phyloP scores from a whole-genome alignment of 1,140 invertebrate genomes.

The Asbolus verrucosus region DNA sequence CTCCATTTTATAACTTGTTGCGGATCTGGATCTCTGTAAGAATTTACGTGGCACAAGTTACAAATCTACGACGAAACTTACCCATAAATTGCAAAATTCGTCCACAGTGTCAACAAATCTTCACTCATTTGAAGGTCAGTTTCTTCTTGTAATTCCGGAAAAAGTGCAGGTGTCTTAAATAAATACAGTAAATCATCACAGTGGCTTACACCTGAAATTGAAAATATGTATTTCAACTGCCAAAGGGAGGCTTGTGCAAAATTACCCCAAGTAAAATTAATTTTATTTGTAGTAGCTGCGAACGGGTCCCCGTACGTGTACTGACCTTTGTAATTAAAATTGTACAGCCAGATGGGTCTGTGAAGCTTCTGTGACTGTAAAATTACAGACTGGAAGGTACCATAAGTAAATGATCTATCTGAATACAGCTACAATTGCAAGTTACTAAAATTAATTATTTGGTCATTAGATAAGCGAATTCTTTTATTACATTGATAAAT shows the following conservation, averaged over 20 bases:
- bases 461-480: too few species aligned
- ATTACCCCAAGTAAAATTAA: constrained; percentile 51
- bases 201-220: constrained; percentile 50
- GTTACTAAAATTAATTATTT: too few species aligned
- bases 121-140: constrained; percentile 54
- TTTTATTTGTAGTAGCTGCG: constrained; percentile 45
- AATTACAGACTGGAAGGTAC: constrained; percentile 48
- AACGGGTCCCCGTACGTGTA: constrained; percentile 49
- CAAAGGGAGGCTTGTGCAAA: neutral
- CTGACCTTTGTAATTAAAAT: constrained; percentile 54
- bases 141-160: constrained; percentile 28
- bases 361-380: constrained; percentile 49
- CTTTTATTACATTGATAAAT: constrained; percentile 55
- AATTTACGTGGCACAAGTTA: too few species aligned
- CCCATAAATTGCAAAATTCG: constrained; percentile 56
- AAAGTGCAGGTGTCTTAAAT: constrained; percentile 52
- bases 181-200: constrained; percentile 59
- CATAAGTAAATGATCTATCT: constrained; percentile 54
- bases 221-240: constrained; percentile 1
- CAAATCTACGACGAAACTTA: too few species aligned
- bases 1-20: neutral
- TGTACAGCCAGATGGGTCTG: constrained; percentile 52
- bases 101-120: constrained; percentile 53
- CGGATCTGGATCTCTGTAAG: constrained; percentile 8
- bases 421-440: constrained; percentile 53